Evolutionary conservation across 2,113 vertebrate genomes (phyloP).

Genomic region (Drymodes brunneopygia): DNA sequence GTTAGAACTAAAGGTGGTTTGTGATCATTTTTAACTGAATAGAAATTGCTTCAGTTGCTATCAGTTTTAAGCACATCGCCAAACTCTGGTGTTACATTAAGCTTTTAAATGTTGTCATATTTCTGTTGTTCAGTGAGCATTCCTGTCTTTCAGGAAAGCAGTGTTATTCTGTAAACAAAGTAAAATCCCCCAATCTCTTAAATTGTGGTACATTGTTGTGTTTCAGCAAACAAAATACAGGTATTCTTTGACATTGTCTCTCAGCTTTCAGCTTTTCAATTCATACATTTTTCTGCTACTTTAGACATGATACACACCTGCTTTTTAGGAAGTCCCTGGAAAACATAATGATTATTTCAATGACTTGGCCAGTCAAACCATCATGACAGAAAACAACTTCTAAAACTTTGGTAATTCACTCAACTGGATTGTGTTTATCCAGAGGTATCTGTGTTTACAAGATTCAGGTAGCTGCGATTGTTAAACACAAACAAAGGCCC

Average conservation of each 20-base stretch:
- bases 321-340: neutral
- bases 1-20: neutral
- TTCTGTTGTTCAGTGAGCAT: neutral
- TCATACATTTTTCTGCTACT: neutral
- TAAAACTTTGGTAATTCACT: neutral
- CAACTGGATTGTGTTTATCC: neutral
- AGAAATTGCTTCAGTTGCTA: neutral
- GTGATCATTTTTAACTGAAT: neutral
- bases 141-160: neutral
- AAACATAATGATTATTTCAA: neutral
- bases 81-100: neutral
- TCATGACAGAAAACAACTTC: neutral
- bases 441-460: neutral
- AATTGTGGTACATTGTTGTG: neutral
- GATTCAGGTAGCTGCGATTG: neutral
- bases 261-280: neutral
- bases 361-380: neutral
- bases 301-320: neutral
- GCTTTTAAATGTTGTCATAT: neutral
- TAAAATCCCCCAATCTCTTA: neutral
- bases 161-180: neutral
- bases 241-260: fast-evolving
- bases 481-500: neutral
- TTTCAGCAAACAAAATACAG: neutral
- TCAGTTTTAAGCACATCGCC: neutral